phyloP scores from a whole-genome alignment of 2,797 vertebrate species.

The Siniperca obscura region DNA sequence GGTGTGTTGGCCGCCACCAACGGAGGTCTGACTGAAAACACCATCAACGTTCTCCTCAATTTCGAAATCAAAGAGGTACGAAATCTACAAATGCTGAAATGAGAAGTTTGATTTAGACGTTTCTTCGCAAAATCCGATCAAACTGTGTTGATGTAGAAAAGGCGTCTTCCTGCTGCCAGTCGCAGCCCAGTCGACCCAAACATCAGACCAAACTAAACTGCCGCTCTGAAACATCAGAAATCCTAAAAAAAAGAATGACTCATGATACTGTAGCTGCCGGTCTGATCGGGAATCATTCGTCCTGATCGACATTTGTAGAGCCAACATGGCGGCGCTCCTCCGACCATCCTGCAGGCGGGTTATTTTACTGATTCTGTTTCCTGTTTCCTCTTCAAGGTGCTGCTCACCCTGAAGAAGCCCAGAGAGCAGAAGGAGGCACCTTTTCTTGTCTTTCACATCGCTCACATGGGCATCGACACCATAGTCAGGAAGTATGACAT shows the following conservation, averaged over 20 bases:
- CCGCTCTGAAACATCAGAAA: too few species aligned
- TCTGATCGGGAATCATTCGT: not conserved
- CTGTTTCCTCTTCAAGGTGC: constrained; percentile 80
- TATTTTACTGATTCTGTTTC: not conserved
- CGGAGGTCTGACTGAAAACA: constrained; percentile 75
- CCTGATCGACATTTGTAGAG: rapidly evolving
- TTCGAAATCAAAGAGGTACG: constrained; percentile 94
- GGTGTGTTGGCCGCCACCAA: constrained; percentile 5
- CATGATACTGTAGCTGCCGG: not conserved
- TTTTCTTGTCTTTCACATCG: constrained; percentile 87
- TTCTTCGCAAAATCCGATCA: not conserved
- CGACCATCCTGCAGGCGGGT: not conserved
- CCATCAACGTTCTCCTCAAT: constrained; percentile 88
- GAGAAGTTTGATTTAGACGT: not conserved
- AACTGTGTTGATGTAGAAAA: not conserved
- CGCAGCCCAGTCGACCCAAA: not conserved
- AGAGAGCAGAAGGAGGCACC: constrained; percentile 79
- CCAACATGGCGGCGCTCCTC: not conserved
- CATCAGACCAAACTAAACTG: not conserved
- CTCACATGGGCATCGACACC: constrained; percentile 90
- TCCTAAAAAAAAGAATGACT: too few species aligned
- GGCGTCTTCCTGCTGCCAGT: not conserved
- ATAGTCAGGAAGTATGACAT: constrained; percentile 87
- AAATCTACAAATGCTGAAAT: not conserved
- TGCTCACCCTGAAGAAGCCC: constrained; percentile 88